phyloP scores from a whole-genome alignment of 2,113 vertebrate species.

The Apteryx owenii region DNA sequence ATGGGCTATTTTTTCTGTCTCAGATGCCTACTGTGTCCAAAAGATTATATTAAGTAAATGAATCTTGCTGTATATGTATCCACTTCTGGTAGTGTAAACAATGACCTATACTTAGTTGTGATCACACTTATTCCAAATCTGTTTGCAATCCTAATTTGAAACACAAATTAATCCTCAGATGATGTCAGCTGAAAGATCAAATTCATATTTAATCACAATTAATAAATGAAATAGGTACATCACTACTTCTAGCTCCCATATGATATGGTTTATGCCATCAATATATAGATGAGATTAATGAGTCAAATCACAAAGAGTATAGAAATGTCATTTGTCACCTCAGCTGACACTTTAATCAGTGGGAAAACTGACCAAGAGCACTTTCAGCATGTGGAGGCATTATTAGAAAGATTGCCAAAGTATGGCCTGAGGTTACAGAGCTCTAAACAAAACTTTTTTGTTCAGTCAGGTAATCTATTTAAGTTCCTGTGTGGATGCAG shows the following conservation, averaged over 20 bases:
- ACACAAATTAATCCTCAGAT: not conserved
- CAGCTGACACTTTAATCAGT: conserved; percentile 18
- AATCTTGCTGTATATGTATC: accelerated
- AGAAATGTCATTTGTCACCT: conserved; percentile 28
- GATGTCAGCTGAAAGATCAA: not conserved
- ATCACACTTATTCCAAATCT: not conserved
- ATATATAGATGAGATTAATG: conserved; percentile 11
- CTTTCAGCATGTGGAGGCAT: not conserved
- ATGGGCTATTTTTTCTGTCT: not conserved
- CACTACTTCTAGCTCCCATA: not conserved
- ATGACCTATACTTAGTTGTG: not conserved
- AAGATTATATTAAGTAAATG: not conserved
- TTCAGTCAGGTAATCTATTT: not conserved
- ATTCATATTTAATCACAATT: not conserved
- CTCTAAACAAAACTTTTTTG: conserved; percentile 16
- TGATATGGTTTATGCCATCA: not conserved
- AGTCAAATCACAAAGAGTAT: not conserved
- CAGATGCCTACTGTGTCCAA: not conserved
- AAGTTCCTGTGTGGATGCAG: not conserved
- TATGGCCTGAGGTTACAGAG: not conserved
- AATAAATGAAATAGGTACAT: not conserved
- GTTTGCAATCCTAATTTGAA: conserved; percentile 20
- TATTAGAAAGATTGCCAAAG: conserved; percentile 11
- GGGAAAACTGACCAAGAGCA: conserved; percentile 6
- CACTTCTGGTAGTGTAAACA: not conserved